Percentiles rank a stretch among this genome's conserved stretches.
Conservation (phyloP, 1,140 invertebrate genomes). For the Macrosteles quadrilineatus region DNA sequence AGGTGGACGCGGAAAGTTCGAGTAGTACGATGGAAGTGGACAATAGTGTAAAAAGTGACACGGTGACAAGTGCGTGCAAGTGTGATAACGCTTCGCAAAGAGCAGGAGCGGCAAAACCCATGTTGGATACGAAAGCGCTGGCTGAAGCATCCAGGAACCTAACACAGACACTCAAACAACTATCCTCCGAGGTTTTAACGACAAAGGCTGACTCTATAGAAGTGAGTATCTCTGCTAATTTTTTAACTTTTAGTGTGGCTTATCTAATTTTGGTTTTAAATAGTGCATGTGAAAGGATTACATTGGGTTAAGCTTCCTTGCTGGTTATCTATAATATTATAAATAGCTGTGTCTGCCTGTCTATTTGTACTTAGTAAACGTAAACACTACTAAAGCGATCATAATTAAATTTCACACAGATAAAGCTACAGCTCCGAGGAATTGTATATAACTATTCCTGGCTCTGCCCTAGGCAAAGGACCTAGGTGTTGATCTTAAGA, state of each 20-base stretch:
- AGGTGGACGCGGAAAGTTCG: not conserved
- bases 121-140: conserved; percentile 71
- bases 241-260: not conserved
- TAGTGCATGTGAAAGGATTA: too few species aligned
- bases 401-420: too few species aligned
- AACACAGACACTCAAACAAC: conserved; percentile 86
- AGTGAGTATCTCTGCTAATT: conserved; percentile 36
- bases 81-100: conserved; percentile 41
- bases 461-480: too few species aligned
- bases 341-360: too few species aligned
- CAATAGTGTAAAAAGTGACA: conserved; percentile 7
- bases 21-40: conserved; percentile 20
- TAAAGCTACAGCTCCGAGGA: too few species aligned
- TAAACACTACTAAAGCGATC: too few species aligned
- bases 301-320: too few species aligned
- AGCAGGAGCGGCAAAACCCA: conserved; percentile 45
- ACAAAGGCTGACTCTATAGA: conserved; percentile 54
- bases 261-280: not conserved
- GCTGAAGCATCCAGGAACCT: conserved; percentile 88
- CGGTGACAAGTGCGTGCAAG: conserved; percentile 29
- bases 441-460: too few species aligned
- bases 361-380: too few species aligned
- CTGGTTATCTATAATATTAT: too few species aligned
- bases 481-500: too few species aligned
- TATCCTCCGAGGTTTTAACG: conserved; percentile 85